phyloP scores from a whole-genome alignment of 2,113 vertebrate species.

The Megaleporinus macrocephalus region DNA sequence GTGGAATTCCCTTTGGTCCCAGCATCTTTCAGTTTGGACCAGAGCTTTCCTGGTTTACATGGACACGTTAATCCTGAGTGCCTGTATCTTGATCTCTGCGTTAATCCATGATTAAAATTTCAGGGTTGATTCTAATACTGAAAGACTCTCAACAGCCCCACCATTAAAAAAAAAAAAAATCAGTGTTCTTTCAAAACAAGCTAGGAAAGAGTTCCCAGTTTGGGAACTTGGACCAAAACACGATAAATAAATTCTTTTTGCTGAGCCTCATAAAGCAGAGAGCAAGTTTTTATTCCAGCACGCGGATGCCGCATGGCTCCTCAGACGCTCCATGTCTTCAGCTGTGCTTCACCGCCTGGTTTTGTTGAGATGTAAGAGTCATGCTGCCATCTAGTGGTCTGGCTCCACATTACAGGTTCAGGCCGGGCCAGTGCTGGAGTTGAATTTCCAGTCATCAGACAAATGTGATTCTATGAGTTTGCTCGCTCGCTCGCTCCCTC shows the following conservation, averaged over 20 bases:
- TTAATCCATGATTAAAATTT: neutral
- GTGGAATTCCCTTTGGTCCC: neutral
- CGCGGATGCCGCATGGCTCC: neutral
- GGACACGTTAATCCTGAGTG: neutral
- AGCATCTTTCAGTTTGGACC: too few species aligned
- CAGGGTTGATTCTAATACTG: neutral
- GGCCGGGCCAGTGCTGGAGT: neutral
- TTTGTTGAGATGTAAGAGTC: constrained; percentile 8
- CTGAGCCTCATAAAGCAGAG: constrained; percentile 3
- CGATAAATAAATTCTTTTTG: neutral
- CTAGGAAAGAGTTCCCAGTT: neutral
- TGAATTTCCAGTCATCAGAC: neutral
- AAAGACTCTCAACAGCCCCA: too few species aligned
- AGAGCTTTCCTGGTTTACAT: neutral
- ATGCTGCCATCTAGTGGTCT: constrained; percentile 50
- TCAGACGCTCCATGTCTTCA: neutral
- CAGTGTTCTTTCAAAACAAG: neutral
- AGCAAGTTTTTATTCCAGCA: neutral
- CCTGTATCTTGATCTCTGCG: neutral
- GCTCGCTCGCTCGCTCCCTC: too few species aligned
- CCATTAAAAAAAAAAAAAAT: neutral
- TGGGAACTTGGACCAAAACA: too few species aligned
- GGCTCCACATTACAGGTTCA: neutral
- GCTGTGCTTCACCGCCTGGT: neutral
- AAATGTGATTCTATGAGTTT: neutral